Conservation (phyloP, 2,797 vertebrate species). For the Neomorphus geoffroyi region DNA sequence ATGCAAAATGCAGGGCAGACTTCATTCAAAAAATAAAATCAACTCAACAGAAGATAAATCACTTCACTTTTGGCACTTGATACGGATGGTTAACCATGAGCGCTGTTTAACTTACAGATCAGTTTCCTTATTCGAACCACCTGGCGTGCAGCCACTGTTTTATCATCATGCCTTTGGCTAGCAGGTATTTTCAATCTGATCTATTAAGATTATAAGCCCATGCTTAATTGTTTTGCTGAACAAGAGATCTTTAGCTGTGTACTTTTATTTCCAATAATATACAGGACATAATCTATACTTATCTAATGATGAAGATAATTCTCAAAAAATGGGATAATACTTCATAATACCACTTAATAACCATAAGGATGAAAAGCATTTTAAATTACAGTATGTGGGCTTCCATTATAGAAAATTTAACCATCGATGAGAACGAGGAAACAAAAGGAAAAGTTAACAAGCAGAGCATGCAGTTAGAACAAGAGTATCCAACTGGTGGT, state of each 20-base stretch:
- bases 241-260: not conserved
- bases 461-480: not conserved
- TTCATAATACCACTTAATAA: not conserved
- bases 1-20: not conserved
- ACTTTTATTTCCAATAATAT: not conserved
- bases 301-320: not conserved
- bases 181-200: slow-evolving; percentile 12
- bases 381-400: not conserved
- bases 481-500: not conserved
- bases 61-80: not conserved
- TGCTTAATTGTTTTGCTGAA: slow-evolving; percentile 7
- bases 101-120: not conserved
- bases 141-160: slow-evolving; percentile 32
- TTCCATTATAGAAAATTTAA: not conserved
- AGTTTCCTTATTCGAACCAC: slow-evolving; percentile 8
- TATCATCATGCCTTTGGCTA: slow-evolving; percentile 14
- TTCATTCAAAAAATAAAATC: slow-evolving; percentile 8
- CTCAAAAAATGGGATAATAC: not conserved
- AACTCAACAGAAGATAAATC: not conserved
- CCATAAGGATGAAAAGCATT: not conserved
- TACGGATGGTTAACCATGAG: not conserved
- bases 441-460: not conserved
- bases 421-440: not conserved
- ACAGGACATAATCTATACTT: not conserved
- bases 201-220: slow-evolving; percentile 7